Evolutionary conservation across 1,140 invertebrate species (phyloP).

Genomic region (Pogonus chalceus): DNA sequence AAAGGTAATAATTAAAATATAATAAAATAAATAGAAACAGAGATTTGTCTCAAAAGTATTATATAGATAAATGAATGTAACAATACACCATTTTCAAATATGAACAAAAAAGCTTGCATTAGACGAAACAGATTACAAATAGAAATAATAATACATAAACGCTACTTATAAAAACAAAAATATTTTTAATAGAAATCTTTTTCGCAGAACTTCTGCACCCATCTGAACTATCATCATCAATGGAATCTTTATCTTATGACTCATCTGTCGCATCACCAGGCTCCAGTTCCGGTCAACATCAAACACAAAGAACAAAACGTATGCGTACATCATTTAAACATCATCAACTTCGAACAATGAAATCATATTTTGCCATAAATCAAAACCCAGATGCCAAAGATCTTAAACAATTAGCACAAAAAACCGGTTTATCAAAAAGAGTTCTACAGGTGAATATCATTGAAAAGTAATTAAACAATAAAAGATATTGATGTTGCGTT

Average conservation of each 20-base stretch:
- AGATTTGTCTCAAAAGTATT: too few relatives aligned
- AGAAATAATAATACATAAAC: too few relatives aligned
- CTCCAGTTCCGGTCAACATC: slow-evolving; percentile 43
- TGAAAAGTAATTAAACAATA: not conserved
- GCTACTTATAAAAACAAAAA: too few relatives aligned
- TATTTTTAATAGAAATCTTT: slow-evolving; percentile 2
- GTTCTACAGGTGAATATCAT: slow-evolving; percentile 74
- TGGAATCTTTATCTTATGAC: slow-evolving; percentile 66
- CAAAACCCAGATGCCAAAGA: slow-evolving; percentile 97
- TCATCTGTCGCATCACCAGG: slow-evolving; percentile 62
- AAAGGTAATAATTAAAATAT: too few relatives aligned
- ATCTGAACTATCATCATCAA: slow-evolving; percentile 60
- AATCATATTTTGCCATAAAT: slow-evolving; percentile 92
- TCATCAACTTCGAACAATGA: slow-evolving; percentile 94
- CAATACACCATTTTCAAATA: too few relatives aligned
- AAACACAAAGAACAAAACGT: slow-evolving; percentile 64
- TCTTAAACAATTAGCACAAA: slow-evolving; percentile 87
- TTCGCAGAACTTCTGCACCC: slow-evolving; percentile 59
- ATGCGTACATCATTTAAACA: slow-evolving; percentile 96
- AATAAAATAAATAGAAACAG: too few relatives aligned
- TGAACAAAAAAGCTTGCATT: too few relatives aligned
- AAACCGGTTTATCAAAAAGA: slow-evolving; percentile 92
- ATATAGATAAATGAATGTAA: too few relatives aligned
- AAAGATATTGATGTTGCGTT: slow-evolving; percentile 7
- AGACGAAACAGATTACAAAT: too few relatives aligned